These are phyloP conservation scores for Coreoperca whiteheadi DNA, from an alignment of 2,113 vertebrate species.

Conservation along the genomic window DNA sequence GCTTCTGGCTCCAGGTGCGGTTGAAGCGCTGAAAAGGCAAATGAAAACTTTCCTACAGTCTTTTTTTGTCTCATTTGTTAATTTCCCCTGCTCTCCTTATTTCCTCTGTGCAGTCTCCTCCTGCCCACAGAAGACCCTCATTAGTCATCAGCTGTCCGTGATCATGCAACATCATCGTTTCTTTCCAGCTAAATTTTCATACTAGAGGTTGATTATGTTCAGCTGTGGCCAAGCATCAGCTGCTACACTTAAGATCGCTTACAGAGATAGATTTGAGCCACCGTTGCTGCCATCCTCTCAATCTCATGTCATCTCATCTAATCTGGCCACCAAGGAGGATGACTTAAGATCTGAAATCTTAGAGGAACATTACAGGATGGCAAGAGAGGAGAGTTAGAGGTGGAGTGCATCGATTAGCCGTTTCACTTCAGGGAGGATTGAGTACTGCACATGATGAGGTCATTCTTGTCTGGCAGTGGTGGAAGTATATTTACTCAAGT, in stretches of 20 bases:
- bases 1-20: constrained; percentile 15
- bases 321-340: constrained; percentile 46
- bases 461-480: constrained; percentile 31
- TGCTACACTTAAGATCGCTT: constrained; percentile 47
- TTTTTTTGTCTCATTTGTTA: constrained; percentile 25
- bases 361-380: constrained; percentile 23
- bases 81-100: constrained; percentile 7
- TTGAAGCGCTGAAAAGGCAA: constrained; percentile 35
- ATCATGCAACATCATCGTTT: constrained; percentile 43
- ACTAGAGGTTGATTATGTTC: constrained; percentile 25
- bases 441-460: constrained; percentile 34
- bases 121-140: constrained; percentile 35
- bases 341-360: constrained; percentile 40
- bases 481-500: not conserved
- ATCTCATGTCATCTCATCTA: constrained; percentile 61
- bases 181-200: constrained; percentile 1
- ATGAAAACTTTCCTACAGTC: constrained; percentile 32
- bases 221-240: constrained; percentile 42
- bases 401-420: constrained; percentile 31
- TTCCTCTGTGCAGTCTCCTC: constrained; percentile 31
- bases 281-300: not conserved
- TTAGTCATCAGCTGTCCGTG: constrained; percentile 45
- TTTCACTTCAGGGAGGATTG: constrained; percentile 8
- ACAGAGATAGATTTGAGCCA: constrained; percentile 39
- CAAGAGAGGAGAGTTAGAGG: constrained; percentile 7